Conservation (phyloP, 2,113 vertebrate genomes). For the Vireo altiloquus region DNA sequence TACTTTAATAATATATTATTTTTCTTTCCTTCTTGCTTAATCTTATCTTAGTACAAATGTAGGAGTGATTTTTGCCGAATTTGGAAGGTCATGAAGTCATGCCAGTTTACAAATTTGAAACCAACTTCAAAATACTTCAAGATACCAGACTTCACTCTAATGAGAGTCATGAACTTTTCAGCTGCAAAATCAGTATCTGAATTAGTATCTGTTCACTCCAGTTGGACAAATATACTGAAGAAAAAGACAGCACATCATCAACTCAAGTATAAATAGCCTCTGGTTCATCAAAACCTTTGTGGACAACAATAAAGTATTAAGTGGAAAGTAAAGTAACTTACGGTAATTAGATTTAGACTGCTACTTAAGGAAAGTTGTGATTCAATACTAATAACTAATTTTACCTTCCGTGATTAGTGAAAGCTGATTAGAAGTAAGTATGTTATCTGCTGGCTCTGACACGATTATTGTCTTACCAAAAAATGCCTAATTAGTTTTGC, state of each 20-base stretch:
- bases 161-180: background rate
- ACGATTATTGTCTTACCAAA: constrained; percentile 53
- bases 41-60: background rate
- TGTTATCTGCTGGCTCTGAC: constrained; percentile 55
- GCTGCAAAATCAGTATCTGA: background rate
- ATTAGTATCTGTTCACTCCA: background rate
- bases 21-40: background rate
- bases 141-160: background rate
- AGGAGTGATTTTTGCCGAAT: background rate
- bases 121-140: background rate
- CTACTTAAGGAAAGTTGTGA: constrained; percentile 70
- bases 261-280: constrained; percentile 44
- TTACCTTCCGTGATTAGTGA: constrained; percentile 66
- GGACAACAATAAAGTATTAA: constrained; percentile 59
- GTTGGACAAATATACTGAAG: background rate
- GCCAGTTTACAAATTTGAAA: background rate
- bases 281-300: constrained; percentile 13
- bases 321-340: constrained; percentile 50
- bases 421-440: constrained; percentile 72
- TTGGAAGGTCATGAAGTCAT: background rate
- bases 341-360: constrained; percentile 61
- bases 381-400: constrained; percentile 69
- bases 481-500: constrained; percentile 47
- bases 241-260: background rate
- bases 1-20: background rate